These are phyloP conservation scores for Magallana nippona DNA, from an alignment of 2,888 invertebrate genomes.

Conservation along the genomic window DNA sequence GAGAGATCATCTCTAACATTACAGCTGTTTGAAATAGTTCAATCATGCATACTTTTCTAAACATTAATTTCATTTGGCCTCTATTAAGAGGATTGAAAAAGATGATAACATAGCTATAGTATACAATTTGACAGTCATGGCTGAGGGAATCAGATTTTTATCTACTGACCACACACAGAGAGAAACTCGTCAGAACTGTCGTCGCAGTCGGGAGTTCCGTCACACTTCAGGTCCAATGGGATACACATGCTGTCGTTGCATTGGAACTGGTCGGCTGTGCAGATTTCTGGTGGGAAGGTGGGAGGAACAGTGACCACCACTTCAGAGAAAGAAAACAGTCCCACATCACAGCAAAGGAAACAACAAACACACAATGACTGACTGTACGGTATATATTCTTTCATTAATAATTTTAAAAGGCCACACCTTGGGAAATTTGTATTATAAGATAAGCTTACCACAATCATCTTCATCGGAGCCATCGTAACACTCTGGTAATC, in stretches of 20 bases:
- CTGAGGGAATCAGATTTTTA: no score
- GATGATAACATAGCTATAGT: no score
- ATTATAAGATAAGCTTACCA: not conserved
- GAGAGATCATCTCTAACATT: no score
- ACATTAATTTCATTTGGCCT: no score
- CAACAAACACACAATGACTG: not conserved
- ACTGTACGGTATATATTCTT: no score
- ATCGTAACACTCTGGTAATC: slow-evolving; percentile 82
- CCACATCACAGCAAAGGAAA: no score
- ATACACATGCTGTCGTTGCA: slow-evolving; percentile 86
- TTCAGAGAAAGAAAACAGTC: not conserved
- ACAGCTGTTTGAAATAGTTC: no score
- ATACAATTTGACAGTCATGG: no score
- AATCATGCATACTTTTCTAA: no score
- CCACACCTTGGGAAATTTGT: no score
- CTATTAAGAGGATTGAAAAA: no score
- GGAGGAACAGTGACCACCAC: not conserved
- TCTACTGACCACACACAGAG: slow-evolving; percentile 13
- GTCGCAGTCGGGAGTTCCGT: slow-evolving; percentile 83
- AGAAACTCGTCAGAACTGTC: slow-evolving; percentile 53
- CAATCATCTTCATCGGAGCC: slow-evolving; percentile 88
- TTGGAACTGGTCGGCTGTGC: slow-evolving; percentile 62
- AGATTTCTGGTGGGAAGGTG: not conserved
- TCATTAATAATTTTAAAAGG: no score
- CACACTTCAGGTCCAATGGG: slow-evolving; percentile 83